Base-by-base conservation (phyloP, 2,797 vertebrate genomes). In the Lithobates sylvaticus region DNA sequence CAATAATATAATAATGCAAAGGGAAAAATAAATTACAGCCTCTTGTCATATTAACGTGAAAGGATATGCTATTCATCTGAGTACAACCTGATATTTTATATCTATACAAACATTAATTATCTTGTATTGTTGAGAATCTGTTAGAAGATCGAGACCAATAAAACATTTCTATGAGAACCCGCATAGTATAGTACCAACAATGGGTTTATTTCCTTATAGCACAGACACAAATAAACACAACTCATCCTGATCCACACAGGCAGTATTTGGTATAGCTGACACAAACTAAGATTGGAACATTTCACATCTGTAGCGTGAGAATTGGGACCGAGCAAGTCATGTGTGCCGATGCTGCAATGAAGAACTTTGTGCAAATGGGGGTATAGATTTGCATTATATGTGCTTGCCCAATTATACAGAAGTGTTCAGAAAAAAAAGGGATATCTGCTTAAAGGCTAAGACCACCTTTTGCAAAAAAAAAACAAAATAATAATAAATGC, bases 171-270 rank as follows among this genome's bases (percentile, higher is more conserved):
- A n/a, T 1, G 42, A 44, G 58, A 67, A 84, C 67, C n/a, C 4
- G 18, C 23, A 23, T n/a, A 70, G 9, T 73, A 29, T 78, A 64
- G 50, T 58, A 72, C 77, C 71, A 85, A 67, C 71, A 54, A 68
- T 13, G n/a, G 77, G 68, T 76, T 54, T 76, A 67, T 75, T 39
- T 81, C n/a, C 69, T 32, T 65, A 42, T 61, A 50, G 39, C 64
- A 81, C 61, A 82, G 50, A 86, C 47, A 83, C 74, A 86, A 82
- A 72, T 77, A 86, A 86, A 86, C 74, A 77, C n/a, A 54, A n/a
- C 15, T 8, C 67, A 86, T 77, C n/a, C 16, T 34, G 68, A 86
- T 76, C 44, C 81, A 74, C 47, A 26, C 71, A 76, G 47, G 44
- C 61, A 81, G 44, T 54, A 58, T 68, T 18, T 69, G 68, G 18